Evolutionary conservation across 2,888 invertebrate species (phyloP).

Genomic region (Hirudinaria manillensis): DNA sequence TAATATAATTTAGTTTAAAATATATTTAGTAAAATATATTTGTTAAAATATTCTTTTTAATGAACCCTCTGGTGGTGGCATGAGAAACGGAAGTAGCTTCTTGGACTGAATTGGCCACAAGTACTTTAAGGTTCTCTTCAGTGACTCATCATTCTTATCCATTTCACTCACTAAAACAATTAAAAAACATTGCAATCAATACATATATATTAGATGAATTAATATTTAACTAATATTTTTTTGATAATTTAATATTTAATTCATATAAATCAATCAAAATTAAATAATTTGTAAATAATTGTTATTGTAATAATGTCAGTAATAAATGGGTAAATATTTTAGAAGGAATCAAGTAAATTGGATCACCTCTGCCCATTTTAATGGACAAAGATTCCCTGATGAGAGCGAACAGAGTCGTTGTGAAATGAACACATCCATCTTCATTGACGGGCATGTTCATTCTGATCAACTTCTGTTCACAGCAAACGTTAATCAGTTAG

Average conservation of each 20-base stretch:
- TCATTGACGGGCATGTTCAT: constrained; percentile 99
- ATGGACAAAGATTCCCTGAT: constrained; percentile 97
- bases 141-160: constrained; percentile 15
- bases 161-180: constrained; percentile 14
- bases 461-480: constrained; percentile 74
- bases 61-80: constrained; percentile 13
- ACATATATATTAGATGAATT: background rate
- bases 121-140: background rate
- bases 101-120: constrained; percentile 28
- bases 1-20: too few species aligned
- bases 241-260: background rate
- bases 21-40: too few species aligned
- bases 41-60: too few species aligned
- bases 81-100: constrained; percentile 20
- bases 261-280: background rate
- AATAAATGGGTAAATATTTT: background rate
- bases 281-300: too few species aligned
- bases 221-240: background rate
- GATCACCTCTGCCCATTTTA: constrained; percentile 85
- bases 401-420: constrained; percentile 93
- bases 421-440: constrained; percentile 94
- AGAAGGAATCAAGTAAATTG: too few species aligned
- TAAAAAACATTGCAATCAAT: background rate
- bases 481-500: constrained; percentile 1
- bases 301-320: background rate